Percentiles rank a stretch among this genome's conserved stretches.
Conservation (phyloP, 2,113 vertebrate species). For the Oxygymnocypris stewartii region DNA sequence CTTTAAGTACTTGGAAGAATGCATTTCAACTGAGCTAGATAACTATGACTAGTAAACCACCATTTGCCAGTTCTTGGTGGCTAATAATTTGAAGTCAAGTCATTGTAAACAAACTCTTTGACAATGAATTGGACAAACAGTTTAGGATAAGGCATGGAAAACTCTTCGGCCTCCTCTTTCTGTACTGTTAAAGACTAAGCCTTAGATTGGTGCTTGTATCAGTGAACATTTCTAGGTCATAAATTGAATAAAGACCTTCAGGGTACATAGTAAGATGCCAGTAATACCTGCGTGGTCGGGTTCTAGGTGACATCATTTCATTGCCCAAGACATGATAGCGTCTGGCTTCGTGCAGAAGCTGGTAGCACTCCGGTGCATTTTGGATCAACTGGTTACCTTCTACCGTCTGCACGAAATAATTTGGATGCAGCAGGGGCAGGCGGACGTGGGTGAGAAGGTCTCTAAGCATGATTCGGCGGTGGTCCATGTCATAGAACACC, state of each 20-base stretch:
- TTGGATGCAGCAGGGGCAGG: conserved; percentile 91
- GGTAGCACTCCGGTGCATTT: conserved; percentile 94
- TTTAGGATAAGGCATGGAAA: neutral
- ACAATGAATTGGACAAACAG: neutral
- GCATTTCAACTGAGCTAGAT: neutral
- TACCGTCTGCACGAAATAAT: conserved; percentile 98
- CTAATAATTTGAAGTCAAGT: neutral
- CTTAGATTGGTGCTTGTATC: neutral
- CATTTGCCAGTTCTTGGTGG: neutral
- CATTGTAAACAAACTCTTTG: conserved; percentile 7
- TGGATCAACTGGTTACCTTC: conserved; percentile 96
- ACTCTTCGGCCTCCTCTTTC: neutral
- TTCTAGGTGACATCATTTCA: conserved; percentile 98
- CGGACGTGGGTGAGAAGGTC: conserved; percentile 91
- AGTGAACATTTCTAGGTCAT: neutral
- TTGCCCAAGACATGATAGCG: conserved; percentile 97
- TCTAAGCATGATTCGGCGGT: conserved; percentile 83
- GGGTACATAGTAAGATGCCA: neutral
- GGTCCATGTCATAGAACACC: conserved; percentile 87
- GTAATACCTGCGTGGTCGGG: conserved; percentile 91
- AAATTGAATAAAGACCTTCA: neutral
- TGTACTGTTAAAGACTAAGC: neutral
- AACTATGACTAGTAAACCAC: neutral
- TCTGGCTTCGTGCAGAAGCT: conserved; percentile 93
- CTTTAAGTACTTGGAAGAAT: neutral